phyloP scores from a whole-genome alignment of 2,797 vertebrate species.

The Australoheros facetus region DNA sequence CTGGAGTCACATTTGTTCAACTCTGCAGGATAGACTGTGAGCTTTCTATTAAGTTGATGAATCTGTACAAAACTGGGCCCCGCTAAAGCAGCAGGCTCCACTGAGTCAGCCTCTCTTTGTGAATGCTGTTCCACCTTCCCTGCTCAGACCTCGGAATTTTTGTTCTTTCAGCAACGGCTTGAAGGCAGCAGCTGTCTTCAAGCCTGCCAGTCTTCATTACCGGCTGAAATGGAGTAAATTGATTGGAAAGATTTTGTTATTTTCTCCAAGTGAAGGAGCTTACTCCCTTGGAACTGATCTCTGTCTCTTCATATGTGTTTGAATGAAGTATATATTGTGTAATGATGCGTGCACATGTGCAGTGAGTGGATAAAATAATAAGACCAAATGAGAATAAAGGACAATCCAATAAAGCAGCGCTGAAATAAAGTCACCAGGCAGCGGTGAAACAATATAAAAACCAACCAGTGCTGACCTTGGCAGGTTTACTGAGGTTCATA shows the following conservation, averaged over 20 bases:
- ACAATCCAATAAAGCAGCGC: not conserved
- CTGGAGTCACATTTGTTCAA: not conserved
- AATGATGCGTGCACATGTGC: not conserved
- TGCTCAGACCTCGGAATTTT: constrained; percentile 16
- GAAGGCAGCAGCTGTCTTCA: constrained; percentile 37
- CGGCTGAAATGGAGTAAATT: constrained; percentile 52
- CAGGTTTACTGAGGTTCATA: not conserved
- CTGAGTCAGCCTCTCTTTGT: constrained; percentile 16
- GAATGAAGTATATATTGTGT: not conserved
- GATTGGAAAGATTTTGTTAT: constrained; percentile 50
- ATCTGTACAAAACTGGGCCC: not conserved
- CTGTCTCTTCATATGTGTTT: constrained; percentile 4
- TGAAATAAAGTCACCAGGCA: not conserved
- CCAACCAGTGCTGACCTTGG: not conserved
- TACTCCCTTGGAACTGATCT: constrained; percentile 6
- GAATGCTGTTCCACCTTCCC: constrained; percentile 5
- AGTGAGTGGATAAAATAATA: constrained; percentile 4
- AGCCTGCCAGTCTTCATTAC: constrained; percentile 53
- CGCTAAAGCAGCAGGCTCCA: constrained; percentile 1
- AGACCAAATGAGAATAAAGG: constrained; percentile 4
- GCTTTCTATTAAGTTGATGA: not conserved
- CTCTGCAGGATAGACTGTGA: not conserved
- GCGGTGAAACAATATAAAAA: not conserved
- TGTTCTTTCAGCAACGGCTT: constrained; percentile 16
- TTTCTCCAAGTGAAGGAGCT: constrained; percentile 30